phyloP scores from a whole-genome alignment of 2,888 invertebrate species.

The Philereme vetulata region DNA sequence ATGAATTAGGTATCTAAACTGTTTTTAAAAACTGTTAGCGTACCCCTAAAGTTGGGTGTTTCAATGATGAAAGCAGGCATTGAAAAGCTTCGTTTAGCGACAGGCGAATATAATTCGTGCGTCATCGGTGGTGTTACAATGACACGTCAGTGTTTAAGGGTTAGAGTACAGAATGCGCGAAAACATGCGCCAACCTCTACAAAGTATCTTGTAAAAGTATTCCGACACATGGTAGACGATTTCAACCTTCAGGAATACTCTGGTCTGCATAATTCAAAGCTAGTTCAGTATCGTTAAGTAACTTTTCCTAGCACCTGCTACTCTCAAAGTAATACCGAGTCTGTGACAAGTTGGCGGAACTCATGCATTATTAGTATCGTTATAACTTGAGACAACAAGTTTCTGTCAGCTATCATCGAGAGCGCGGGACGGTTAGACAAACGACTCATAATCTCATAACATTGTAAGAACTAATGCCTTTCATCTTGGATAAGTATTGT shows the following conservation, averaged over 20 bases:
- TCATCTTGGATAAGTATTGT: conserved; percentile 19
- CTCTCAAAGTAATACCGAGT: conserved; percentile 26
- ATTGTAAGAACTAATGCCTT: conserved; percentile 17
- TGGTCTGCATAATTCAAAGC: conserved; percentile 11
- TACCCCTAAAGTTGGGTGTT: too few species aligned
- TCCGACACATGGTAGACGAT: neutral
- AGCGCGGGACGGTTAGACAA: conserved; percentile 2
- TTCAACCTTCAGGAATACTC: conserved; percentile 10
- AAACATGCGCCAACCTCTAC: conserved; percentile 4
- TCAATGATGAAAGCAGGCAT: too few species aligned
- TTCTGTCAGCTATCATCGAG: conserved; percentile 8
- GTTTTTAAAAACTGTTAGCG: too few species aligned
- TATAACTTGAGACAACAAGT: conserved; percentile 24
- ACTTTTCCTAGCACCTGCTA: conserved; percentile 30
- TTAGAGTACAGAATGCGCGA: neutral
- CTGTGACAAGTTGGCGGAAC: conserved; percentile 14
- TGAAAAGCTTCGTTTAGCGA: too few species aligned
- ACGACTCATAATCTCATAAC: conserved; percentile 1
- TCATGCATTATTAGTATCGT: conserved; percentile 32
- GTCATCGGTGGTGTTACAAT: too few species aligned
- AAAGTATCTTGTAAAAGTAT: neutral
- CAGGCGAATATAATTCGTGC: too few species aligned
- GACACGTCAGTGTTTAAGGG: too few species aligned
- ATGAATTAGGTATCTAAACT: too few species aligned
- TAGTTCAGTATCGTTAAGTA: conserved; percentile 20